A percentile compares a stretch with the other conserved stretches of the same genome.
These are phyloP conservation scores for Lagorchestes hirsutus DNA, from an alignment of 2,797 vertebrate genomes.

Conservation along the genomic window DNA sequence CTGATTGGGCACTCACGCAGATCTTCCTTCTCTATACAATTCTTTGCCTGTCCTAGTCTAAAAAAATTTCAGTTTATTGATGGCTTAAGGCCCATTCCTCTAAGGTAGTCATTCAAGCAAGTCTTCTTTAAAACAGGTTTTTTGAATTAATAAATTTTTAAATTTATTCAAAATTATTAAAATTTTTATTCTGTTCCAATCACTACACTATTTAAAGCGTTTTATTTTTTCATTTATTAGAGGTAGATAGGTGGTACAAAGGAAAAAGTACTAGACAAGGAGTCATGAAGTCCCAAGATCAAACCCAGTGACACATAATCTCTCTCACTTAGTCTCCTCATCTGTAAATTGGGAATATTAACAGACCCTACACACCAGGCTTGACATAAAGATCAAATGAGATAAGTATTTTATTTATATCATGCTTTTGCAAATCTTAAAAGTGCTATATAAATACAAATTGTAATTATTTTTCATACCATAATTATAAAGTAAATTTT, in stretches of 20 bases:
- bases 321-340: background rate
- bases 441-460: background rate
- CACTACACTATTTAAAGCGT: background rate
- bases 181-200: background rate
- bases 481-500: background rate
- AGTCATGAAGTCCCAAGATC: background rate
- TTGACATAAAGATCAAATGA: background rate
- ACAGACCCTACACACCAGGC: background rate
- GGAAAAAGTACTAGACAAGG: background rate
- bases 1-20: conserved; percentile 4
- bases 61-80: conserved; percentile 20
- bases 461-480: background rate
- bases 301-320: background rate
- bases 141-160: too few relatives aligned
- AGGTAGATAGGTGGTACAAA: background rate
- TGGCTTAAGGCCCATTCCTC: background rate
- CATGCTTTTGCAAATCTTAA: background rate
- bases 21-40: conserved; percentile 24
- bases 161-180: background rate
- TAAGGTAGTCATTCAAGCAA: conserved; percentile 38
- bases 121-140: too few relatives aligned
- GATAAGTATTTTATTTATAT: background rate
- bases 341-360: background rate
- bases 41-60: background rate
- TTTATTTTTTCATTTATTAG: background rate